phyloP scores from a whole-genome alignment of 2,113 vertebrate genomes.

The Muntiacus muntjak region DNA sequence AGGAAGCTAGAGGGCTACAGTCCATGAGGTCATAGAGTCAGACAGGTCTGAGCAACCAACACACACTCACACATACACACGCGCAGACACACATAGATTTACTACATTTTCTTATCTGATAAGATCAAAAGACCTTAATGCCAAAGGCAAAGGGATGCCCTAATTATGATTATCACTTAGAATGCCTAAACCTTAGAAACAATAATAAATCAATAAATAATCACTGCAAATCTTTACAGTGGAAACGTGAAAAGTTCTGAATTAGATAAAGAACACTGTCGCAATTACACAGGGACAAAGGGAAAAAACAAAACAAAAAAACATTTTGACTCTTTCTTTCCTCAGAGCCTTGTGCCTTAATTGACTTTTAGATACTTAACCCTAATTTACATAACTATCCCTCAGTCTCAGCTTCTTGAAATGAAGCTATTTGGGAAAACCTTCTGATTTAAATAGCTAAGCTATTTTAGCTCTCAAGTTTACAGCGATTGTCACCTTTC shows the following conservation, averaged over 20 bases:
- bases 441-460: constrained; percentile 51
- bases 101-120: constrained; percentile 28
- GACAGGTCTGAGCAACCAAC: background rate
- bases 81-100: background rate
- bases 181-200: constrained; percentile 27
- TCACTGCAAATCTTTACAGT: background rate
- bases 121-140: constrained; percentile 35
- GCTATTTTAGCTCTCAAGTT: constrained; percentile 51
- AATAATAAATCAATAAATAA: constrained; percentile 23
- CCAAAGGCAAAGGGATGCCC: constrained; percentile 29
- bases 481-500: constrained; percentile 46
- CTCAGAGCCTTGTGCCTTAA: constrained; percentile 49
- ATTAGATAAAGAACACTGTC: background rate
- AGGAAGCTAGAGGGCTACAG: background rate
- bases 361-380: constrained; percentile 60
- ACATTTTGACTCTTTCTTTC: constrained; percentile 36
- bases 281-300: background rate
- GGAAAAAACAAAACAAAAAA: background rate
- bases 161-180: constrained; percentile 26
- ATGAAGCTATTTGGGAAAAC: constrained; percentile 67
- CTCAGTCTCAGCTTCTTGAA: constrained; percentile 33
- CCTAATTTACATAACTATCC: constrained; percentile 60
- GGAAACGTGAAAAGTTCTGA: background rate
- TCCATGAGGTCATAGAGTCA: background rate
- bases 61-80: background rate